These are phyloP conservation scores for Peucedramus taeniatus DNA, from an alignment of 2,113 vertebrate species.

Conservation along the genomic window DNA sequence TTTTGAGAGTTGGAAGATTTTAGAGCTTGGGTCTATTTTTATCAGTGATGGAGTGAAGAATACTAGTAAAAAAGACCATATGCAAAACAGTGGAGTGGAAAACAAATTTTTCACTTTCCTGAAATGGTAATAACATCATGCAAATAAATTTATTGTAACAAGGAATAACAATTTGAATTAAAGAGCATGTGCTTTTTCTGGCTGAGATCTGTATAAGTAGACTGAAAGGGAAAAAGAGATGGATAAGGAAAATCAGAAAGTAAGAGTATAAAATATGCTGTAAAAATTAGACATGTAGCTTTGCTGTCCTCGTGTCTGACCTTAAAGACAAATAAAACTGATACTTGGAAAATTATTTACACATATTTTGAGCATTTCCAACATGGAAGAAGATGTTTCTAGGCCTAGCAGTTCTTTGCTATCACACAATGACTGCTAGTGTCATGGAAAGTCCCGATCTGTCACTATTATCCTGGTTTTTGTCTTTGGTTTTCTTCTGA, in stretches of 20 bases:
- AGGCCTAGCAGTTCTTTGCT: background rate
- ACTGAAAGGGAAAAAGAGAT: background rate
- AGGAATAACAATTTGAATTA: background rate
- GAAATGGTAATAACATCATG: background rate
- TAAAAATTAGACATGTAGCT: background rate
- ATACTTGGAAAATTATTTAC: background rate
- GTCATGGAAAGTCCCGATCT: background rate
- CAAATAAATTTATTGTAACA: background rate
- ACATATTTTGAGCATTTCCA: background rate
- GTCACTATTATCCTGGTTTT: background rate
- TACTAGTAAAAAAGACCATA: background rate
- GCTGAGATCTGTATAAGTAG: background rate
- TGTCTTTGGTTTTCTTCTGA: background rate
- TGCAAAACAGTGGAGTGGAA: background rate
- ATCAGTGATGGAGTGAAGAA: background rate
- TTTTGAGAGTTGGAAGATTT: background rate
- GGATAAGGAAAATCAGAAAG: background rate
- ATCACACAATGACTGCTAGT: background rate
- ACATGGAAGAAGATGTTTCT: background rate
- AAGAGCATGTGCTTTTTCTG: background rate
- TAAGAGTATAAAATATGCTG: background rate
- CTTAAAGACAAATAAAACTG: background rate
- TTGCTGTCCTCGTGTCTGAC: background rate
- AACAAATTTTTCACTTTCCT: background rate
- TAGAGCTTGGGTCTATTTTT: background rate